phyloP scores from a whole-genome alignment of 1,140 invertebrate species.

The Apis mellifera region DNA sequence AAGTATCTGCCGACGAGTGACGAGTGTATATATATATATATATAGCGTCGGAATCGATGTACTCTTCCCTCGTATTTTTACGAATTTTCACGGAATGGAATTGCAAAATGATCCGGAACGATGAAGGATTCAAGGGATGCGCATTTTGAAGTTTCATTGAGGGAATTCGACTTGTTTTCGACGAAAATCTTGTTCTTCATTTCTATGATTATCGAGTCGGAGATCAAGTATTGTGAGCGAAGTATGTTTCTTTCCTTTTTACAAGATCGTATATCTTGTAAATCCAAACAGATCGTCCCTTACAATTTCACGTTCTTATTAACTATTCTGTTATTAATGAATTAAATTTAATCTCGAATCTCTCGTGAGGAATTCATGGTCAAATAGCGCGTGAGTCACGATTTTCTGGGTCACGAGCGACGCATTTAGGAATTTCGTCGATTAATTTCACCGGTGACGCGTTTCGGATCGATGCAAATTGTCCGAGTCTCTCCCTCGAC shows the following conservation, averaged over 20 bases:
- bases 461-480: conserved; percentile 20
- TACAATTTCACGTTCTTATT: neutral
- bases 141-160: neutral
- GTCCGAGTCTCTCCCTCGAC: neutral
- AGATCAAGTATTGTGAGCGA: no score
- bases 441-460: neutral
- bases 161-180: neutral
- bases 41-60: no score
- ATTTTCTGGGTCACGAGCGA: conserved; percentile 20
- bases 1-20: neutral
- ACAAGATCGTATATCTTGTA: no score
- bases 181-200: no score
- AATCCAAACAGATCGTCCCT: no score
- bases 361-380: neutral
- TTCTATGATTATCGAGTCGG: no score
- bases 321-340: no score
- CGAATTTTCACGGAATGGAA: neutral
- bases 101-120: neutral
- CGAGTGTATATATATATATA: neutral
- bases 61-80: no score
- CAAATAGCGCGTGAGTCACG: neutral
- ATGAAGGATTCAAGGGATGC: neutral
- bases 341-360: no score
- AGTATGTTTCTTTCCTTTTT: no score
- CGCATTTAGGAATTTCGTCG: conserved; percentile 10